Evolutionary conservation across 2,888 invertebrate species (phyloP).

Genomic region (Drosophila buzzatii): DNA sequence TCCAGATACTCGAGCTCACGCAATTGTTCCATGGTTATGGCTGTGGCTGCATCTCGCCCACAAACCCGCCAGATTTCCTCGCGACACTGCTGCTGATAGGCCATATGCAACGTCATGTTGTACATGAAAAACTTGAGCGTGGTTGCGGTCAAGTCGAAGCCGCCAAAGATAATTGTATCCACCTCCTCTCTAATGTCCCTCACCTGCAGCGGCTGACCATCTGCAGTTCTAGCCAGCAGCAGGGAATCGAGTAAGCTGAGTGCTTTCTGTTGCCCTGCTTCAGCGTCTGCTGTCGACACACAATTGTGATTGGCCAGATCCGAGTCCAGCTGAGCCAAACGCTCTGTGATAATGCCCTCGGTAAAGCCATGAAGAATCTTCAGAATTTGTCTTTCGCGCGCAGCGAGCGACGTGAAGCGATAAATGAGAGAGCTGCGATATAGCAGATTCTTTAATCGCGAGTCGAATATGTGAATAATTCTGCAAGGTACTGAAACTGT

Average conservation of each 20-base stretch:
- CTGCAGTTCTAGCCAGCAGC: slow-evolving; percentile 43
- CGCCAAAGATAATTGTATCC: slow-evolving; percentile 70
- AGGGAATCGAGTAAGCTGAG: slow-evolving; percentile 52
- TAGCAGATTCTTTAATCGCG: slow-evolving; percentile 50
- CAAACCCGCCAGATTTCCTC: slow-evolving; percentile 68
- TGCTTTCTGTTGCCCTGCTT: not conserved
- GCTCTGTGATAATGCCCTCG: slow-evolving; percentile 50
- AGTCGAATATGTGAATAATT: slow-evolving; percentile 48
- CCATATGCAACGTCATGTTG: slow-evolving; percentile 66
- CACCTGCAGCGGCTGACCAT: slow-evolving; percentile 43
- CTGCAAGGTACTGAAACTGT: slow-evolving; percentile 17
- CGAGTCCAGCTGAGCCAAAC: slow-evolving; percentile 41
- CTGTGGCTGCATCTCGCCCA: slow-evolving; percentile 44
- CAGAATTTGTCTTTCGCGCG: slow-evolving; percentile 38
- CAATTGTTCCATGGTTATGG: slow-evolving; percentile 57
- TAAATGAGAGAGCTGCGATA: slow-evolving; percentile 55
- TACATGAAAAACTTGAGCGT: slow-evolving; percentile 67
- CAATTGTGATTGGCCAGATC: slow-evolving; percentile 48
- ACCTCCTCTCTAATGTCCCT: slow-evolving; percentile 70
- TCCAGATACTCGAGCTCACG: slow-evolving; percentile 65
- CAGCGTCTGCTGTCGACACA: slow-evolving; percentile 12
- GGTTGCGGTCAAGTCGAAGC: slow-evolving; percentile 72
- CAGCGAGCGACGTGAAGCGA: slow-evolving; percentile 32
- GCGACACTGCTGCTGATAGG: slow-evolving; percentile 64
- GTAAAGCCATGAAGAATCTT: slow-evolving; percentile 61